These are phyloP conservation scores for Hyperoodon ampullatus DNA, from an alignment of 2,113 vertebrate species.

Conservation along the genomic window DNA sequence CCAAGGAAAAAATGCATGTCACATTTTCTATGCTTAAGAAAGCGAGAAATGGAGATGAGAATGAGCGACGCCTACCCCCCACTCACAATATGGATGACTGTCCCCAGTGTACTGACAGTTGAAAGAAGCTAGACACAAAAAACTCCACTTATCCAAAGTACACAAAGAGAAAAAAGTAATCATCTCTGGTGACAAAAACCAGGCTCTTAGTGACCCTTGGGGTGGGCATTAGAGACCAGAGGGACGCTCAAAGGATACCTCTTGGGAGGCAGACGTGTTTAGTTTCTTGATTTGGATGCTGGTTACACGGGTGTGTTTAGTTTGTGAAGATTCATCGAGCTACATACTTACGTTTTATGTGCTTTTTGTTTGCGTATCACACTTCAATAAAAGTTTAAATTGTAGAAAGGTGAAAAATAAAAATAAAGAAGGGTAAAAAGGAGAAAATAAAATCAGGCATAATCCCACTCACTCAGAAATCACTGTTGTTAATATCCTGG, in stretches of 20 bases:
- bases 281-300: background rate
- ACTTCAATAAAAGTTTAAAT: background rate
- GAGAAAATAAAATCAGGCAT: background rate
- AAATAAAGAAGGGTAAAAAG: background rate
- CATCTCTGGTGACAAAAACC: background rate
- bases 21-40: background rate
- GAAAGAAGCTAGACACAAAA: no score
- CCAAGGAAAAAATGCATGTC: background rate
- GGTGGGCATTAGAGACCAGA: background rate
- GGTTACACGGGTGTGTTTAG: background rate
- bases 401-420: background rate
- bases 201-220: background rate
- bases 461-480: background rate
- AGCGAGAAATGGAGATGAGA: background rate
- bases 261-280: background rate
- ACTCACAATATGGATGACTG: accelerated
- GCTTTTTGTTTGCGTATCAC: background rate
- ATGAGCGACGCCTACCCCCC: background rate
- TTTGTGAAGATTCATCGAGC: background rate
- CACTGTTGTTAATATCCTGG: background rate
- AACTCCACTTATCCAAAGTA: background rate
- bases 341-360: background rate
- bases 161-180: background rate
- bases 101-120: accelerated
- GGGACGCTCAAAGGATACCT: background rate